Evolutionary conservation across 2,797 vertebrate genomes (phyloP).

Genomic region (Sebastes oblongus): DNA sequence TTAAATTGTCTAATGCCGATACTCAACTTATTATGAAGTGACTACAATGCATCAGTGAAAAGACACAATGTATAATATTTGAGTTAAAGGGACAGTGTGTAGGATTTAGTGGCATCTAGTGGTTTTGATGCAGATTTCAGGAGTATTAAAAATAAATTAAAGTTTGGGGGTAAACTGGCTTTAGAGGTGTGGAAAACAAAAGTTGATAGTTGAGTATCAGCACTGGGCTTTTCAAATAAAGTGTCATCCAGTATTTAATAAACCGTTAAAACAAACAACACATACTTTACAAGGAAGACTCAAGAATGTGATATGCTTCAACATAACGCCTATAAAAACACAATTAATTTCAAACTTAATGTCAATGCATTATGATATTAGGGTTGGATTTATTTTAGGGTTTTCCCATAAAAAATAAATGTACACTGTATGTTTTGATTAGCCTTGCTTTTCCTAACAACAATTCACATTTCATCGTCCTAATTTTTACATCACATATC

Average conservation of each 20-base stretch:
- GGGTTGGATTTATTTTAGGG: background rate
- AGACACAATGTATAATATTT: background rate
- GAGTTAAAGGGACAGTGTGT: background rate
- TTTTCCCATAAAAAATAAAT: background rate
- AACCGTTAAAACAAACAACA: conserved; percentile 18
- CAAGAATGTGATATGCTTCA: conserved; percentile 14
- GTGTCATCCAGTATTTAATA: background rate
- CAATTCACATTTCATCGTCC: background rate
- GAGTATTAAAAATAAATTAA: background rate
- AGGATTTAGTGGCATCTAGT: too few species aligned
- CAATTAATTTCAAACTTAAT: background rate
- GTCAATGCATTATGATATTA: background rate
- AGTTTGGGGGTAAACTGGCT: background rate
- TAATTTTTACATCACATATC: background rate
- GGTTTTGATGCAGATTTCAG: too few species aligned
- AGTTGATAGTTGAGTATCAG: conserved; percentile 10
- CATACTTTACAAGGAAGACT: conserved; percentile 58
- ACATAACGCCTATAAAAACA: background rate
- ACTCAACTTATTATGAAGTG: background rate
- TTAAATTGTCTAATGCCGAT: conserved; percentile 15
- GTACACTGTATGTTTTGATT: background rate
- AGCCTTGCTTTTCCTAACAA: background rate
- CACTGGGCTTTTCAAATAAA: background rate
- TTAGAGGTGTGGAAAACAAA: background rate
- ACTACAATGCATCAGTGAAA: background rate